Evolutionary conservation across 2,888 invertebrate species (phyloP).

Genomic region (Xestia rhomboidea): DNA sequence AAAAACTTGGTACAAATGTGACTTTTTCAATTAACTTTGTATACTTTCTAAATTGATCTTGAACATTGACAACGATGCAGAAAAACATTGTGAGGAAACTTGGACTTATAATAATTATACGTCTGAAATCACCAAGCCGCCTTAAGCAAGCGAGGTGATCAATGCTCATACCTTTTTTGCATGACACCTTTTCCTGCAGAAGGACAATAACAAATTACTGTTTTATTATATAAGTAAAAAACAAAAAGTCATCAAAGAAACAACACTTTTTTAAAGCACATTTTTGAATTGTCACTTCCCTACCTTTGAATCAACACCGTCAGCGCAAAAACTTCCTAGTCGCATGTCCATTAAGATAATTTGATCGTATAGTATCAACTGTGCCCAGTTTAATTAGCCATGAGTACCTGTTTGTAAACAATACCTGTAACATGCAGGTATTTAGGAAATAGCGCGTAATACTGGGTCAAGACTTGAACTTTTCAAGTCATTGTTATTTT

Average conservation of each 20-base stretch:
- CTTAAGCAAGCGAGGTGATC: background rate
- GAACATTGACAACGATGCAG: background rate
- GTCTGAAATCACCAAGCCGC: too few species aligned
- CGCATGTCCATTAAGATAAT: slow-evolving; percentile 32
- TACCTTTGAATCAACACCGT: slow-evolving; percentile 17
- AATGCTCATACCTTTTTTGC: background rate
- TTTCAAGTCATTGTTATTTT: background rate
- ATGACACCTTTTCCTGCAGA: background rate
- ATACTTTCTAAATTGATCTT: background rate
- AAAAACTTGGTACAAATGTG: background rate
- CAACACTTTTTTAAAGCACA: background rate
- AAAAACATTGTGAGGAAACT: background rate
- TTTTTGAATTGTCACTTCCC: slow-evolving; percentile 5
- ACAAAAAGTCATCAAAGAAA: background rate
- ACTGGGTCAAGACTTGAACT: slow-evolving; percentile 23
- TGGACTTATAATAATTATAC: too few species aligned
- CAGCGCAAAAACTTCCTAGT: slow-evolving; percentile 30
- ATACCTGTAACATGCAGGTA: background rate
- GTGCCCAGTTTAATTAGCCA: slow-evolving; percentile 3
- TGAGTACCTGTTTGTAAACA: slow-evolving; percentile 32
- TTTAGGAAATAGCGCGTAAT: background rate
- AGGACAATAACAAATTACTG: background rate
- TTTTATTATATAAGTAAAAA: background rate
- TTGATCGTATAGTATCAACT: slow-evolving; percentile 26
- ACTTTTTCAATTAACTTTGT: background rate